Percentiles rank a stretch among this genome's conserved stretches.
Evolutionary conservation across 2,888 invertebrate genomes (phyloP).

Genomic region (Parnassius smintheus): DNA sequence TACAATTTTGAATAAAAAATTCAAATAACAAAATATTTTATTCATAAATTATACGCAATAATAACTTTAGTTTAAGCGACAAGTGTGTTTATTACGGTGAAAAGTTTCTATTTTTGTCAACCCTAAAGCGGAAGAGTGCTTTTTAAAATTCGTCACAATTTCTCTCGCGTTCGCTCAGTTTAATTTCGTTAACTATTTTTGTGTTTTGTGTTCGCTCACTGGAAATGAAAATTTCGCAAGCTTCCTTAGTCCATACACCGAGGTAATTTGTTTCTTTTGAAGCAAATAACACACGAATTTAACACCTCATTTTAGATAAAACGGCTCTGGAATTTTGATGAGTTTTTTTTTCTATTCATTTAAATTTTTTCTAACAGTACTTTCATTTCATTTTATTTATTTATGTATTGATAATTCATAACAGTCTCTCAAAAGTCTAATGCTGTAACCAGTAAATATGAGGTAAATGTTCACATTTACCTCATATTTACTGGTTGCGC

Average conservation of each 20-base stretch:
- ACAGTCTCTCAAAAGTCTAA: no score
- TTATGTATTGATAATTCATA: no score
- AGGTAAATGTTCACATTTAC: no score
- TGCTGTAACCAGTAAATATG: no score
- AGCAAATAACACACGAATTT: not conserved
- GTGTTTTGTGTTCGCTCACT: conserved; percentile 58
- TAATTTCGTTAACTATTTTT: conserved; percentile 73
- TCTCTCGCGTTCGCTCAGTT: conserved; percentile 43
- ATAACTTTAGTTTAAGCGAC: no score
- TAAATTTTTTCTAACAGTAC: not conserved
- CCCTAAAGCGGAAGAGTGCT: conserved; percentile 5
- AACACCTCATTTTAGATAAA: conserved; percentile 20
- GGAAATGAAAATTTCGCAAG: conserved; percentile 51
- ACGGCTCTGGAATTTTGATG: conserved; percentile 8
- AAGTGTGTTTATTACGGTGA: conserved; percentile 11
- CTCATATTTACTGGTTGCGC: no score
- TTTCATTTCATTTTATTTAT: no score
- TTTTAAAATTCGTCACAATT: conserved; percentile 21
- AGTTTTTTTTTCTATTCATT: conserved; percentile 13
- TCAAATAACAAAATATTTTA: no score
- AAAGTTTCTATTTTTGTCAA: conserved; percentile 13
- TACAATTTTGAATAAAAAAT: no score
- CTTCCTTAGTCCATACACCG: conserved; percentile 39
- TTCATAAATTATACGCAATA: no score
- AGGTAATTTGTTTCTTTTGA: conserved; percentile 37